Evolutionary conservation across 1,140 invertebrate genomes (phyloP), one percentile per base, ranked within the genome.

Genomic region (Eufriesea mexicana): DNA sequence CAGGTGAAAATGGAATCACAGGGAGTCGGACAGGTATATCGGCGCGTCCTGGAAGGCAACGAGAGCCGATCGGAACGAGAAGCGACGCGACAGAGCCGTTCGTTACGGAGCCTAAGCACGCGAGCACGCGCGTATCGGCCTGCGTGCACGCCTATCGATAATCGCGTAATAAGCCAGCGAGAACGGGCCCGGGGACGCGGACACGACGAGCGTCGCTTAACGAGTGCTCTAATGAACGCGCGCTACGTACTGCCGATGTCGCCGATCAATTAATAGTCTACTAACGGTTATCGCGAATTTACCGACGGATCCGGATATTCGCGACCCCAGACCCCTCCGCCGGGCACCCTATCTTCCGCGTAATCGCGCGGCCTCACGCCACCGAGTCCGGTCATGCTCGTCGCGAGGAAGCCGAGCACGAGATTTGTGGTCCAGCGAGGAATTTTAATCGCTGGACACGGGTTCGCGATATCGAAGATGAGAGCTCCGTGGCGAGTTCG

Each of bases 211-310:
- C 64, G 47, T 10, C 25, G 51, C 45, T 77, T 83, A 77, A 83
- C 66, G 74, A 83, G 74, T 62, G 74, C 66, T 57, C 35, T 83
- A 83, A 83, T 83, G 80, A 83, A 83, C 75, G n/a, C 57, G 49
- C 25, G 23, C 57, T 64, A 64, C 66, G 75, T 78, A 83, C 78
- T 28, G 54, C 20, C 80, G 47, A 77, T 82, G 73, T 82, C 74
- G 61, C 23, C 62, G 74, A 83, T 83, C 80, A 83, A 83, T 83
- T 83, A 83, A 83, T 83, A 83, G 80, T 61, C 47, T n/a, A 42
- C 45, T 83, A 68, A 78, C 80, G 66, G 80, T 83, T 78, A 83
- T 83, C 80, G 64, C 66, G 74, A 83, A 78, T 83, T 83, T 54
- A 83, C 64, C 80, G 28, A 61, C 45, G 64, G 54, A 68, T 70